These are phyloP conservation scores for Lagodon rhomboides DNA, from an alignment of 2,797 vertebrate species.

Conservation along the genomic window DNA sequence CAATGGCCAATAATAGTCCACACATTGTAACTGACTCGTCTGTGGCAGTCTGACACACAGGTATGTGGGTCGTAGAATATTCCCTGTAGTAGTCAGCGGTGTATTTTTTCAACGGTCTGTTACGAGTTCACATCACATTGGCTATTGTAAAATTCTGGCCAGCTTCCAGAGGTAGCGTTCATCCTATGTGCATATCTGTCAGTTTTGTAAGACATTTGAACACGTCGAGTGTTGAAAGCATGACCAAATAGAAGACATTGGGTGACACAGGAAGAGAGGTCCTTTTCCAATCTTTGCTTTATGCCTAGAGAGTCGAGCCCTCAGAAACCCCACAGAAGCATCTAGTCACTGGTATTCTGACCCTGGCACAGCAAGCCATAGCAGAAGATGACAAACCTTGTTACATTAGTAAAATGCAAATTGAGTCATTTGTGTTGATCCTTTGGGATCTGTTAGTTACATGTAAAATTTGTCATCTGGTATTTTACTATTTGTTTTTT, in stretches of 20 bases:
- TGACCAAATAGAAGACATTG: conserved; percentile 88
- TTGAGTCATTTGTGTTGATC: conserved; percentile 65
- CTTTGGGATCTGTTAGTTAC: conserved; percentile 66
- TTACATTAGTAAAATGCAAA: conserved; percentile 70
- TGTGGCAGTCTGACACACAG: conserved; percentile 86
- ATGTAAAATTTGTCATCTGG: conserved; percentile 67
- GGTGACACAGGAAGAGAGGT: conserved; percentile 82
- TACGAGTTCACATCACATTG: conserved; percentile 81
- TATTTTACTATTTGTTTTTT: conserved; percentile 59
- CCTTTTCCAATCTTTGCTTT: conserved; percentile 84
- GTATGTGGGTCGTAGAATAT: conserved; percentile 84
- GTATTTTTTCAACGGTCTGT: conserved; percentile 87
- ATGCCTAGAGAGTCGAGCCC: conserved; percentile 84
- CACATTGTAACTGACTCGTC: conserved; percentile 74
- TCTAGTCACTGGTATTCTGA: conserved; percentile 76
- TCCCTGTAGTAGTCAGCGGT: conserved; percentile 86
- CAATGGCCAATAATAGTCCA: conserved; percentile 72
- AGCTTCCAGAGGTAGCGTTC: conserved; percentile 86
- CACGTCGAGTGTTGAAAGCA: conserved; percentile 84
- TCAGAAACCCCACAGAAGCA: conserved; percentile 43
- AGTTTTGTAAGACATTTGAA: conserved; percentile 81
- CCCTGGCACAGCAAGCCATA: conserved; percentile 69
- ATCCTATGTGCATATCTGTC: conserved; percentile 85
- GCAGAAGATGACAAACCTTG: conserved; percentile 71
- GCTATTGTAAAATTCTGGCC: conserved; percentile 84